Percentiles rank a stretch among this genome's conserved stretches.
Evolutionary conservation across 2,113 vertebrate species (phyloP).

Genomic region (Halcyon senegalensis): DNA sequence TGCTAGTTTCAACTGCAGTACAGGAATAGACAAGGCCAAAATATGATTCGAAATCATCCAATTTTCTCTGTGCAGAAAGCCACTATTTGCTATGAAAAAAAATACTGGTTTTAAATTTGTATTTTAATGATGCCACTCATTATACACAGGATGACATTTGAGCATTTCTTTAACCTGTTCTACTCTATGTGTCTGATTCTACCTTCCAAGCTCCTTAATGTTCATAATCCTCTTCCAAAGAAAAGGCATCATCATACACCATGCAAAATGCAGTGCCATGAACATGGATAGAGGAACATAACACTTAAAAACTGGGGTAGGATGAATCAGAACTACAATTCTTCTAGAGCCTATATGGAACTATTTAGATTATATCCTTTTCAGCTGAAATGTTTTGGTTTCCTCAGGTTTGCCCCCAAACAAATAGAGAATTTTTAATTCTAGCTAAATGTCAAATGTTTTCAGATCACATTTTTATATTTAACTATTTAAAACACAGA

Average conservation of each 20-base stretch:
- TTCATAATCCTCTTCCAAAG: neutral
- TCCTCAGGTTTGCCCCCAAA: neutral
- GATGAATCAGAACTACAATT: neutral
- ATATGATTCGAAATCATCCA: neutral
- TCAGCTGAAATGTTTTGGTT: neutral
- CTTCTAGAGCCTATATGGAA: neutral
- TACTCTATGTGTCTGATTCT: neutral
- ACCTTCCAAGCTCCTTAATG: neutral
- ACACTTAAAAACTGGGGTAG: neutral
- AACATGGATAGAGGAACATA: fast-evolving
- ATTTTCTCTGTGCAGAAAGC: neutral
- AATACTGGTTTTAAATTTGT: neutral
- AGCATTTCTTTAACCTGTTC: neutral
- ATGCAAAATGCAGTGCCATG: fast-evolving
- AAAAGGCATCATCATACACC: neutral
- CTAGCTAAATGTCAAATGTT: neutral
- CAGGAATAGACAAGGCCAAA: neutral
- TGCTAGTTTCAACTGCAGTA: neutral
- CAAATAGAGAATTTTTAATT: neutral
- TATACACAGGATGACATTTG: neutral
- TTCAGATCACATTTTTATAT: neutral
- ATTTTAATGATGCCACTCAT: neutral
- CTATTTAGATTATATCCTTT: neutral
- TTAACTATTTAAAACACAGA: neutral
- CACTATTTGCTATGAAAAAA: neutral